Evolutionary conservation across 2,888 invertebrate genomes (phyloP).

Genomic region (Thymelicus lineola): DNA sequence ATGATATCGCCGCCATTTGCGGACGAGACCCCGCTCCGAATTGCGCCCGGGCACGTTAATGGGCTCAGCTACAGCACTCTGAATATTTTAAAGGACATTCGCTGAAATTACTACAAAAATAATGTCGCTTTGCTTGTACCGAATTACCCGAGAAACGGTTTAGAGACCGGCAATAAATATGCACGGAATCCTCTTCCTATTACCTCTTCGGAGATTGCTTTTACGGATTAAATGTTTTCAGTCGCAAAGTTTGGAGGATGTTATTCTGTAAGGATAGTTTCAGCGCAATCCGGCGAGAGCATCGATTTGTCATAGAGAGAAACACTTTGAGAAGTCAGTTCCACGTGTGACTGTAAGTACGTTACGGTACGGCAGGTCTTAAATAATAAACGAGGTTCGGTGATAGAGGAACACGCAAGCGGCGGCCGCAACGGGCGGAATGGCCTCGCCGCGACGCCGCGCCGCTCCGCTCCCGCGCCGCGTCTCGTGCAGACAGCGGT

Average conservation of each 20-base stretch:
- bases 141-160: slow-evolving; percentile 83
- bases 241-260: slow-evolving; percentile 49
- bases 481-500: slow-evolving; percentile 72
- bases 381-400: slow-evolving; percentile 78
- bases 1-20: slow-evolving; percentile 84
- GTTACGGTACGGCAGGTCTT: slow-evolving; percentile 66
- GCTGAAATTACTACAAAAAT: slow-evolving; percentile 84
- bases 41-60: slow-evolving; percentile 82
- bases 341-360: slow-evolving; percentile 63
- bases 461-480: slow-evolving; percentile 47
- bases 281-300: slow-evolving; percentile 38
- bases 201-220: slow-evolving; percentile 78
- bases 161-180: slow-evolving; percentile 81
- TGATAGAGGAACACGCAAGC: slow-evolving; percentile 67
- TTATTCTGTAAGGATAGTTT: slow-evolving; percentile 38
- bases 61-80: slow-evolving; percentile 80
- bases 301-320: slow-evolving; percentile 60
- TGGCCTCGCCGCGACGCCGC: slow-evolving; percentile 50
- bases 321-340: slow-evolving; percentile 60
- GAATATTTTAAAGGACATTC: slow-evolving; percentile 85
- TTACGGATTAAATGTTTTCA: slow-evolving; percentile 73
- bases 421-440: slow-evolving; percentile 57
- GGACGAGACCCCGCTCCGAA: slow-evolving; percentile 78
- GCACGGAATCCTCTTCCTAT: slow-evolving; percentile 77
- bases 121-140: slow-evolving; percentile 82